These are phyloP conservation scores for Dendrolimus punctatus DNA, from an alignment of 1,140 invertebrate genomes.

Conservation along the genomic window DNA sequence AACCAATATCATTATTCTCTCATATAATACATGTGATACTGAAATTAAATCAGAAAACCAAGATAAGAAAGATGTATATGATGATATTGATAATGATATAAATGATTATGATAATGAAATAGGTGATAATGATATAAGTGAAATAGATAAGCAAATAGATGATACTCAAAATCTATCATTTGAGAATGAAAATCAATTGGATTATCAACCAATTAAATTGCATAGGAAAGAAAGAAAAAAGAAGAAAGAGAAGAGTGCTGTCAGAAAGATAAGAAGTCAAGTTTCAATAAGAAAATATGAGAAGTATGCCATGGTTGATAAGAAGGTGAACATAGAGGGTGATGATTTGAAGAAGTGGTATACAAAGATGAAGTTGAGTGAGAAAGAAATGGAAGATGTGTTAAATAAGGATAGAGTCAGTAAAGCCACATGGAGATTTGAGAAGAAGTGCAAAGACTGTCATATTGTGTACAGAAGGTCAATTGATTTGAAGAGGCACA, in stretches of 20 bases:
- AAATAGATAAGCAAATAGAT: slow-evolving; percentile 1
- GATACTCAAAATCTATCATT: background rate
- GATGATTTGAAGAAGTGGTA: slow-evolving; percentile 12
- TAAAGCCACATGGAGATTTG: background rate
- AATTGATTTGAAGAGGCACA: slow-evolving; percentile 18
- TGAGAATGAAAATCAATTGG: no score
- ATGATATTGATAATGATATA: slow-evolving; percentile 3
- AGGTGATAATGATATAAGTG: slow-evolving; percentile 2
- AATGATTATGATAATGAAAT: slow-evolving; percentile 6
- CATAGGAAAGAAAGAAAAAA: slow-evolving; percentile 4
- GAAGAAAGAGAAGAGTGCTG: no score
- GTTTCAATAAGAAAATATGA: slow-evolving; percentile 10
- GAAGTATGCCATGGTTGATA: slow-evolving; percentile 10
- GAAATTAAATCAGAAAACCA: slow-evolving; percentile 8
- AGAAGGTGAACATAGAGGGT: slow-evolving; percentile 7
- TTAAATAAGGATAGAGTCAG: slow-evolving; percentile 4
- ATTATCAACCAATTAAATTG: background rate
- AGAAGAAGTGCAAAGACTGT: slow-evolving; percentile 12
- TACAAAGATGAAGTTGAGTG: slow-evolving; percentile 8
- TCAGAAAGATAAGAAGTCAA: background rate
- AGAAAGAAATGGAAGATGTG: slow-evolving; percentile 15
- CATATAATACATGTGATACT: background rate
- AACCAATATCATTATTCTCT: background rate
- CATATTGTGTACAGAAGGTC: slow-evolving; percentile 6
- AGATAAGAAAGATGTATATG: slow-evolving; percentile 8